A percentile compares a stretch with the other conserved stretches of the same genome.
Conservation (phyloP, 2,888 invertebrate genomes). For the Epinotia ramella region DNA sequence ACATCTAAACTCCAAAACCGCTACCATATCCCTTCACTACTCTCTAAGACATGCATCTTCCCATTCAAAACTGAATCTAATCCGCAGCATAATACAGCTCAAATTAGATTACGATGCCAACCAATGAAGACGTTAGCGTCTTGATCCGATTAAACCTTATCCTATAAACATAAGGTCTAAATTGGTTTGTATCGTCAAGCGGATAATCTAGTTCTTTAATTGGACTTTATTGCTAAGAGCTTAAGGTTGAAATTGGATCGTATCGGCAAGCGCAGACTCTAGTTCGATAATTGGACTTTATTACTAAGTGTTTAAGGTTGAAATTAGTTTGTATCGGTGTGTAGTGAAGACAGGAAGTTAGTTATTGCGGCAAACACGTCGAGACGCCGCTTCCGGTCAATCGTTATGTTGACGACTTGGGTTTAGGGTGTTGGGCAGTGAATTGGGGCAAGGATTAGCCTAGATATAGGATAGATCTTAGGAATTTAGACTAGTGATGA, state of each 20-base stretch:
- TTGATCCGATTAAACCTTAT: conserved; percentile 9
- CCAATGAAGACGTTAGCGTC: neutral
- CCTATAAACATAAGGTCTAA: neutral
- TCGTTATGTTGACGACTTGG: neutral
- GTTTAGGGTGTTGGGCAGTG: conserved; percentile 29
- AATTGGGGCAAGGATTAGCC: conserved; percentile 13
- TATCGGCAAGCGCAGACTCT: neutral
- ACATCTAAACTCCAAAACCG: neutral
- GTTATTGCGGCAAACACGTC: conserved; percentile 35
- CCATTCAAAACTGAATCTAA: conserved; percentile 5
- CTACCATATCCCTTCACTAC: neutral
- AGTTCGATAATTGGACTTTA: neutral
- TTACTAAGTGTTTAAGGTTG: neutral
- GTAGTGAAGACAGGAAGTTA: conserved; percentile 27
- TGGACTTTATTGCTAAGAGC: neutral
- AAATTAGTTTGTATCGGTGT: neutral
- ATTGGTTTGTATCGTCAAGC: neutral
- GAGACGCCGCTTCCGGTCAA: conserved; percentile 28
- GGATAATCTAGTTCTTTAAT: neutral
- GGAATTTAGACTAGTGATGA: neutral
- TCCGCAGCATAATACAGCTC: too few relatives aligned
- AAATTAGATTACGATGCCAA: neutral
- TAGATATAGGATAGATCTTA: neutral
- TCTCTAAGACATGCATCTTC: neutral
- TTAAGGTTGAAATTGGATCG: conserved; percentile 5